Conservation (phyloP, 2,113 vertebrate species). For the Anolis carolinensis region DNA sequence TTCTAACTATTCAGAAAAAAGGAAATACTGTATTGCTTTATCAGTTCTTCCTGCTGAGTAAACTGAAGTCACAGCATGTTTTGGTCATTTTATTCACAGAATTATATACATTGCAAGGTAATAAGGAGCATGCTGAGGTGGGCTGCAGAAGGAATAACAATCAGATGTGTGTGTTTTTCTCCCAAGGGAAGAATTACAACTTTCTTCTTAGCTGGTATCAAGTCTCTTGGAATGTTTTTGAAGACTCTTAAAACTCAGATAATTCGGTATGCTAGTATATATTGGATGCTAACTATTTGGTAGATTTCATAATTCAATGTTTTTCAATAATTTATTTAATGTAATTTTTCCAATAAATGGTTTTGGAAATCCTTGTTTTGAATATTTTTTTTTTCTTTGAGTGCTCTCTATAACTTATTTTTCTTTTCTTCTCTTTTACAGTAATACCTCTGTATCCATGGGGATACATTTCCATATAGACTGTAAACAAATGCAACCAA, state of each 20-base stretch:
- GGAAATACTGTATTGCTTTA: slow-evolving; percentile 56
- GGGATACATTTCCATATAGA: no score
- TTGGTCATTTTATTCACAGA: slow-evolving; percentile 26
- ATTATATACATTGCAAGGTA: slow-evolving; percentile 21
- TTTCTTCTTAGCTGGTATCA: background rate
- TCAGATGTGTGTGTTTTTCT: background rate
- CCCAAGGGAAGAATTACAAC: background rate
- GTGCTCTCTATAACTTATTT: no score
- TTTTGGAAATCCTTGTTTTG: no score
- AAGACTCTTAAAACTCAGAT: background rate
- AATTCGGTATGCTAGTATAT: background rate
- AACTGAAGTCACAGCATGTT: slow-evolving; percentile 42
- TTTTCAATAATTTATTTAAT: no score
- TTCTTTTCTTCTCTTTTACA: no score
- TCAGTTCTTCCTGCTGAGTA: slow-evolving; percentile 50
- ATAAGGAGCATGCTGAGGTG: slow-evolving; percentile 19
- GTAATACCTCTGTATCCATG: no score
- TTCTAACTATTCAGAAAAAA: slow-evolving; percentile 45
- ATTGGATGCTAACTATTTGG: slow-evolving; percentile 1
- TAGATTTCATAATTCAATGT: background rate
- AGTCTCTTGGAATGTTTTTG: background rate
- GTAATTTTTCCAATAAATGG: no score
- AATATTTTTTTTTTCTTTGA: no score
- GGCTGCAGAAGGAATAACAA: background rate
- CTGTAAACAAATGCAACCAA: no score